These are phyloP conservation scores for Teleiodes luculella DNA, from an alignment of 2,888 invertebrate species.

Conservation along the genomic window DNA sequence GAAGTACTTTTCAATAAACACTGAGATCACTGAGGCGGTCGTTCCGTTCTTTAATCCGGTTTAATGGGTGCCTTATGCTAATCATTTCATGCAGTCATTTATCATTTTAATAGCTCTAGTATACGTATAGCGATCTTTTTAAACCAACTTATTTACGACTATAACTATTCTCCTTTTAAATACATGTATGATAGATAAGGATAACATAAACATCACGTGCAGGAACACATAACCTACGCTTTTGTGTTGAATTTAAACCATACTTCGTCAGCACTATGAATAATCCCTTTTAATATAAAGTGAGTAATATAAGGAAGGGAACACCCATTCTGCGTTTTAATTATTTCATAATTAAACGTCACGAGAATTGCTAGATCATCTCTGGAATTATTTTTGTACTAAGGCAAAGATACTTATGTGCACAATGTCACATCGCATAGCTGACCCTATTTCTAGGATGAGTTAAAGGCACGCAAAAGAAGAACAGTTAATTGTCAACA, in stretches of 20 bases:
- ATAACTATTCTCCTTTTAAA: conserved; percentile 26
- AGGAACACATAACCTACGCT: conserved; percentile 45
- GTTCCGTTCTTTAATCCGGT: conserved; percentile 25
- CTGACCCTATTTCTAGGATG: conserved; percentile 67
- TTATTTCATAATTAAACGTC: no score
- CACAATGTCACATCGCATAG: conserved; percentile 20
- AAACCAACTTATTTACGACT: conserved; percentile 24
- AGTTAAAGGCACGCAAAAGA: conserved; percentile 69
- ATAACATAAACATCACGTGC: conserved; percentile 40
- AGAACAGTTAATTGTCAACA: conserved; percentile 70
- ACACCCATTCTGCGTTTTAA: not conserved
- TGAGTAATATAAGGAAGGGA: conserved; percentile 20
- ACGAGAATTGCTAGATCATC: no score
- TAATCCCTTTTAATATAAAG: conserved; percentile 27
- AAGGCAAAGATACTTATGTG: not conserved
- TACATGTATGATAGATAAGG: conserved; percentile 20
- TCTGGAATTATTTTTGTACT: no score
- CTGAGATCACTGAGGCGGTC: conserved; percentile 6
- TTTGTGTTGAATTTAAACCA: conserved; percentile 40
- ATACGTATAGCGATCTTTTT: conserved; percentile 22
- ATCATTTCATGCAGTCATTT: conserved; percentile 28
- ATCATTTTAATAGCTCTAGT: conserved; percentile 31
- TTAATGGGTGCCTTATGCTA: conserved; percentile 35
- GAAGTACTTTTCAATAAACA: conserved; percentile 6
- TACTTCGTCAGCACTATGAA: conserved; percentile 51